Conservation (phyloP, 2,797 vertebrate species). For the Epinephelus malabaricus region DNA sequence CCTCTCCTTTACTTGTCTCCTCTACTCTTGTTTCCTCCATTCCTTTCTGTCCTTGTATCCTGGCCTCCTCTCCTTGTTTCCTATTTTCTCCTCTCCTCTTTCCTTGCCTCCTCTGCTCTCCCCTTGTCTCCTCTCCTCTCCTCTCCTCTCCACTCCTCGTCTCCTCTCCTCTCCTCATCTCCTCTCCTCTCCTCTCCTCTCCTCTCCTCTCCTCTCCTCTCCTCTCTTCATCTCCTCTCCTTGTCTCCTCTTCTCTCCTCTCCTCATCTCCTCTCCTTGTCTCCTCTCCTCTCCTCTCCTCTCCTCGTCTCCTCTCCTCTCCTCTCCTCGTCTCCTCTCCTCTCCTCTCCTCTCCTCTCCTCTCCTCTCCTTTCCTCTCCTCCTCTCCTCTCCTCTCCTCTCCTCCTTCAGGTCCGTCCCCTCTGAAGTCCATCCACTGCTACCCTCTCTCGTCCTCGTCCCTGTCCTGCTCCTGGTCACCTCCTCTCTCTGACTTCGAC, state of each 20-base stretch:
- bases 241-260: too few relatives aligned
- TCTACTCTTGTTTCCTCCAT: fast-evolving
- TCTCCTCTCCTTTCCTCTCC: too few relatives aligned
- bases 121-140: too few relatives aligned
- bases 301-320: background rate
- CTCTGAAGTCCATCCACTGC: constrained; percentile 91
- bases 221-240: background rate
- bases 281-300: background rate
- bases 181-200: too few relatives aligned
- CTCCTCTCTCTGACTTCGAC: constrained; percentile 92
- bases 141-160: too few relatives aligned
- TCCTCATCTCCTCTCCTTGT: background rate
- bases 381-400: background rate
- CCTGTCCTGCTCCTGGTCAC: constrained; percentile 93
- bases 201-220: too few relatives aligned
- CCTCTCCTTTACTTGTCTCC: too few relatives aligned
- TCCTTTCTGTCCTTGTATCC: background rate
- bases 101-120: background rate
- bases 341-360: too few relatives aligned
- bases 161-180: too few relatives aligned
- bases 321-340: too few relatives aligned
- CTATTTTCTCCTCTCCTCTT: too few relatives aligned
- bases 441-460: constrained; percentile 93
- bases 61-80: too few relatives aligned
- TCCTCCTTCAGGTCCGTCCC: constrained; percentile 85